Base-by-base conservation (phyloP, 1,140 invertebrate species). In the Anastrepha obliqua region DNA sequence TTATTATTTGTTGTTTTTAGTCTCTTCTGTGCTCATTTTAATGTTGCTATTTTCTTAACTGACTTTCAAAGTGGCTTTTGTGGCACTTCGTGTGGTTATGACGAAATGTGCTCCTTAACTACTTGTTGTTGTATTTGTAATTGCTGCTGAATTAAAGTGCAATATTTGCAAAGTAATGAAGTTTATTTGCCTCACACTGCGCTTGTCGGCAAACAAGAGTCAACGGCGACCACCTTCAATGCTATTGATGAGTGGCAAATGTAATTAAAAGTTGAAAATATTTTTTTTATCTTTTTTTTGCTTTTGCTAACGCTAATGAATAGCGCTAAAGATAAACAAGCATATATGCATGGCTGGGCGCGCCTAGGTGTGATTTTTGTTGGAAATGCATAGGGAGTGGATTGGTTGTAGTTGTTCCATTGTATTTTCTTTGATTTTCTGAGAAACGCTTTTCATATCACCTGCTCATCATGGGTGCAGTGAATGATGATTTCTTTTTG, bases 231-330 rank as follows among this genome's bases (percentile, higher is more conserved):
- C 64, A 13, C 64, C 64, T 42, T 42, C 64, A 29, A 20, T 4
- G 29, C 64, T 39, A 67, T 67, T 67, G 39, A 67, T 67, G 64
- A 67, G 64, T 67, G 64, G 39, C 64, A 67, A 67, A 67, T 39
- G 64, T 20, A 67, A 67, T 67, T 67, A 67, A 67, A 67, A 67
- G 39, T 29, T 67, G 20, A 39, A 67, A 67, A 29, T 29, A 11
- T 39, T 29, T 3, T 11, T 39, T 39, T 20, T 67, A 7, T 39
- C 29, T 13, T 39, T 39, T 9, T 67, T 29, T 39, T 29, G 64
- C 39, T 67, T 67, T 67, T 20, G 64, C 4, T 67, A 67, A 67
- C 64, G 64, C 4, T 67, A 67, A 67, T 67, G 64, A 67, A 67
- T 67, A 29, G 6, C n/a, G n/a, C n/a, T n/a, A n/a, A n/a, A 13